Percentiles rank a stretch among this genome's conserved stretches.
Evolutionary conservation across 2,113 vertebrate species (phyloP).

Genomic region (Microtus ochrogaster): DNA sequence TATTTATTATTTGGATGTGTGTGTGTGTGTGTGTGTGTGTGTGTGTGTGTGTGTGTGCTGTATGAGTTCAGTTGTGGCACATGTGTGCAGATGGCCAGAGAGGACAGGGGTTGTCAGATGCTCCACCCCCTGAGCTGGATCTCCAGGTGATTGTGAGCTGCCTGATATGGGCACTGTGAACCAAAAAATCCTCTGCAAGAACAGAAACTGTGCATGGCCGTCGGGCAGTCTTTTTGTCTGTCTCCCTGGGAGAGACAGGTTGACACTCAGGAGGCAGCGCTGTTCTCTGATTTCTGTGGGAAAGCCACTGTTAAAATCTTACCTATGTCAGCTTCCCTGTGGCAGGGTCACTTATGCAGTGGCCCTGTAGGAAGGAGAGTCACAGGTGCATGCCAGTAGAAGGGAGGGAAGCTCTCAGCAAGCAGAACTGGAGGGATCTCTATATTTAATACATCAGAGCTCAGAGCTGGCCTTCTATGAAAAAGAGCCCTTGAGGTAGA

Average conservation of each 20-base stretch:
- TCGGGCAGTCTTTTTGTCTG: neutral
- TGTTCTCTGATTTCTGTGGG: conserved; percentile 32
- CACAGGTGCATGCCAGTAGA: neutral
- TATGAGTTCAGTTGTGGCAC: neutral
- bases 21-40: too few relatives aligned
- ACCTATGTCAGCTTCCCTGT: neutral
- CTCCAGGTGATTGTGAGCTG: neutral
- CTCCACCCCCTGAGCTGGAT: neutral
- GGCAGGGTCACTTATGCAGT: neutral
- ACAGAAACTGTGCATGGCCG: neutral
- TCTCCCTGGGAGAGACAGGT: neutral
- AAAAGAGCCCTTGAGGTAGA: neutral
- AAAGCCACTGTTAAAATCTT: neutral
- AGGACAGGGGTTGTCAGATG: neutral
- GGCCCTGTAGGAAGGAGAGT: neutral
- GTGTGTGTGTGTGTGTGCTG: neutral
- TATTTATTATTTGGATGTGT: neutral
- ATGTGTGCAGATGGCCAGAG: neutral
- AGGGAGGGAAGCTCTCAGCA: neutral
- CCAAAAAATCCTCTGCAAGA: neutral
- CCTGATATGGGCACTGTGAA: neutral
- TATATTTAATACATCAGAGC: neutral
- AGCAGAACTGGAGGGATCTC: neutral
- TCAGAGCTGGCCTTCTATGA: neutral
- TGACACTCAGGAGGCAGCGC: neutral